Base-by-base conservation (phyloP, 2,113 vertebrate genomes). In the Brachypodius melanocephalos region DNA sequence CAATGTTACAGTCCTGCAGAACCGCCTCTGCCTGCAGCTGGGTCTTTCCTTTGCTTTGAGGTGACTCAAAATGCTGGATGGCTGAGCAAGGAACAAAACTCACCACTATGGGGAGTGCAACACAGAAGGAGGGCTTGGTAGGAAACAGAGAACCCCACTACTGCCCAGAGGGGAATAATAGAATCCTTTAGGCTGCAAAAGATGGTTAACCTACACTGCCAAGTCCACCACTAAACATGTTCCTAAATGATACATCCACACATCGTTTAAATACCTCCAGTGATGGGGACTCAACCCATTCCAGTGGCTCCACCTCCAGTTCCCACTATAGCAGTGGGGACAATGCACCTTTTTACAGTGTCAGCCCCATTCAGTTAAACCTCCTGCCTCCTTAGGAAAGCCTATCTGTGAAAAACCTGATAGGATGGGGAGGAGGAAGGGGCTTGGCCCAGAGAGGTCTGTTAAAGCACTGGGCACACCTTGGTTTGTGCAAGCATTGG, bases 31-130 rank as follows among this genome's bases (percentile, higher is more conserved):
- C 51, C 28, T 40, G 66, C 22, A 15, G 25, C 8, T 40, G 17
- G 2, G 9, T 22, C 32, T n/a, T 40, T 19, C 25, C 31, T 49
- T 55, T 6, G 1, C 40, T 67, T 46, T 55, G 76, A n/a, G n/a
- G 20, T 24, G 28, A 12, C 1, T 5, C 25, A 17, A 19, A 75
- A 17, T 51, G 17, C 49, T 59, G 31, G 13, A 29, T 31, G 48
- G 17, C 40, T 51, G 40, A 42, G 14, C 0, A 0, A 89, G 45
- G 58, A 52, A n/a, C 28, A 54, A 32, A 59, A 3, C 3, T 17
- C 24, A 11, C 58, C 17, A 12, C 36, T 7, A 1, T 0, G 0
- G 7, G 14, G 11, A 40, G 4, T 29, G 16, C 28, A n/a, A 63
- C 2, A 1, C 15, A 32, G 18, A 9, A 49, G 26, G 9, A 79